A percentile compares a stretch with the other conserved stretches of the same genome.
phyloP scores from a whole-genome alignment of 2,113 vertebrate genomes.

The Oreotrochilus melanogaster region DNA sequence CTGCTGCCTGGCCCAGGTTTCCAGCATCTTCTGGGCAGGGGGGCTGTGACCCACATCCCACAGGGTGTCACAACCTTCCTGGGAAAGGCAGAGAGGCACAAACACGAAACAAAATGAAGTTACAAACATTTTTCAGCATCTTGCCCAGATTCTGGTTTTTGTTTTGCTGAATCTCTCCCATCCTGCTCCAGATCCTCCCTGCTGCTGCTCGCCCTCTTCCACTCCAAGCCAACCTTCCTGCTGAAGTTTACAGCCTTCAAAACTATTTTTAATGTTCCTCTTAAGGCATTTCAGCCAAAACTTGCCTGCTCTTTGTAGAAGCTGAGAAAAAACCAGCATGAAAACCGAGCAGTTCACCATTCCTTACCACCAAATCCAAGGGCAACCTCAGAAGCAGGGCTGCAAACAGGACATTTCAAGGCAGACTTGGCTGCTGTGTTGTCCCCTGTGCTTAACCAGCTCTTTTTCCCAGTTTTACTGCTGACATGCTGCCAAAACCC shows the following conservation, averaged over 20 bases:
- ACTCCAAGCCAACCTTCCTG: not conserved
- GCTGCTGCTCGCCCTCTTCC: not conserved
- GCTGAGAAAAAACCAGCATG: not conserved
- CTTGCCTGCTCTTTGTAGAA: not conserved
- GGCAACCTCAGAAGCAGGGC: not conserved
- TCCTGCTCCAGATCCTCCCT: not conserved
- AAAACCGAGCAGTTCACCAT: not conserved
- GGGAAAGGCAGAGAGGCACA: not conserved
- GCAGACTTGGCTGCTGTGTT: accelerated
- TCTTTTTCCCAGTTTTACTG: not conserved
- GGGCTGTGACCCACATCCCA: accelerated
- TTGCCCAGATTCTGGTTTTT: too few species aligned
- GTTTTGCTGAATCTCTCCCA: too few species aligned
- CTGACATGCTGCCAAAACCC: not conserved
- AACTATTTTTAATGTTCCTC: not conserved
- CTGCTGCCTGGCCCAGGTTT: not conserved
- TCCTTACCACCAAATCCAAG: not conserved
- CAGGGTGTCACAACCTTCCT: accelerated
- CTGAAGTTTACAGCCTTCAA: not conserved
- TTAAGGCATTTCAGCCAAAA: not conserved
- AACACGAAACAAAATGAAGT: not conserved
- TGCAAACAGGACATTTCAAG: not conserved
- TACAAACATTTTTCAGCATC: too few species aligned
- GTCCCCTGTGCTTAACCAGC: not conserved
- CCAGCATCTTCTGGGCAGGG: not conserved